Conservation (phyloP, 1,140 invertebrate genomes). For the Leptestheria dahalacensis region DNA sequence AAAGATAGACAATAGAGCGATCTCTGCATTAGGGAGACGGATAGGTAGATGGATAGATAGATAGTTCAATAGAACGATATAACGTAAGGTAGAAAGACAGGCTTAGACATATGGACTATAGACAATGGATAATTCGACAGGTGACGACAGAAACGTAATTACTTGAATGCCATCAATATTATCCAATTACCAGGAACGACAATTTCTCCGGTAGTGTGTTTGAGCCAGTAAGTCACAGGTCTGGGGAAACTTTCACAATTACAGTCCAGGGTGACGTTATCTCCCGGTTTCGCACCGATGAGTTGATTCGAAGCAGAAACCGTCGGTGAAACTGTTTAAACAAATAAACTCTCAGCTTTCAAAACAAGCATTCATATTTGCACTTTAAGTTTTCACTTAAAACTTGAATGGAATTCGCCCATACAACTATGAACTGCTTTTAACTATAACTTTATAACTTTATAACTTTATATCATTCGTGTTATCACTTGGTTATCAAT, state of each 20-base stretch:
- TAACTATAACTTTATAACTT: too few species aligned
- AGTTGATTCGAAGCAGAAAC: slow-evolving; percentile 13
- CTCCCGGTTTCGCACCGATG: slow-evolving; percentile 11
- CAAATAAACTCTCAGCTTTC: background rate
- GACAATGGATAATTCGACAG: background rate
- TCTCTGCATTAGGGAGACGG: too few species aligned
- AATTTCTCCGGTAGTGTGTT: slow-evolving; percentile 11
- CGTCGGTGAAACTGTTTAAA: slow-evolving; percentile 13
- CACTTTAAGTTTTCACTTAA: too few species aligned
- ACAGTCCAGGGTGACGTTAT: slow-evolving; percentile 15
- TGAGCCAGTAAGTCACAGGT: slow-evolving; percentile 14
- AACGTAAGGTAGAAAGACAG: too few species aligned
- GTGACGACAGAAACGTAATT: background rate
- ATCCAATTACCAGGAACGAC: slow-evolving; percentile 13
- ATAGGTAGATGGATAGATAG: too few species aligned
- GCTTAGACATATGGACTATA: background rate
- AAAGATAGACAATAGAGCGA: too few species aligned
- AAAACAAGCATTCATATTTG: background rate
- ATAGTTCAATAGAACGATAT: too few species aligned
- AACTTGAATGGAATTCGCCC: too few species aligned
- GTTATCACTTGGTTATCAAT: background rate
- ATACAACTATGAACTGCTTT: too few species aligned
- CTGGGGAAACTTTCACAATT: slow-evolving; percentile 16
- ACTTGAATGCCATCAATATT: too few species aligned
- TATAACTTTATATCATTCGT: too few species aligned